Percentiles rank a stretch among this genome's conserved stretches.
These are phyloP conservation scores for Triops longicaudatus DNA, from an alignment of 1,140 invertebrate genomes.

Conservation along the genomic window DNA sequence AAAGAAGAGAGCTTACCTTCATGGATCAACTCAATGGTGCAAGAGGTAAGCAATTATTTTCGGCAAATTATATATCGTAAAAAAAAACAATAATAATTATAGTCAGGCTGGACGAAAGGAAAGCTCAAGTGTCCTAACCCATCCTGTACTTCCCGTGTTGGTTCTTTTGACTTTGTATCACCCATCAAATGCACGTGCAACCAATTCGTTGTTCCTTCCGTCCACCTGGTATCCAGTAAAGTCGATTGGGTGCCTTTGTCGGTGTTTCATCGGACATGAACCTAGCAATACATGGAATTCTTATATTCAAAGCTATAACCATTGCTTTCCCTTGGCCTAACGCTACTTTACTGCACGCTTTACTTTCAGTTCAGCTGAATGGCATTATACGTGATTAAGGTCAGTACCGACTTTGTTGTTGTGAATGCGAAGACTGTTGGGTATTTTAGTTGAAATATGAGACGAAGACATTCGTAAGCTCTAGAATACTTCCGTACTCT, in stretches of 20 bases:
- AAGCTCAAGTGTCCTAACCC: slow-evolving; percentile 49
- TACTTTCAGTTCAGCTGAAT: no score
- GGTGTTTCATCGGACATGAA: not conserved
- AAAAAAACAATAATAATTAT: not conserved
- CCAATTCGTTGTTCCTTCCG: slow-evolving; percentile 43
- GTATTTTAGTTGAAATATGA: no score
- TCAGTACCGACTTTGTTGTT: no score
- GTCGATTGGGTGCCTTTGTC: slow-evolving; percentile 19
- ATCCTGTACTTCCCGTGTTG: slow-evolving; percentile 46
- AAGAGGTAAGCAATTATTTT: slow-evolving; percentile 11
- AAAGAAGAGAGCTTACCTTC: slow-evolving; percentile 24
- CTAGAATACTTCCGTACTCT: no score
- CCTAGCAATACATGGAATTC: not conserved
- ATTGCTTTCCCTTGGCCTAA: not conserved
- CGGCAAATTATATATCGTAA: not conserved
- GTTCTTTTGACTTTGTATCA: slow-evolving; percentile 53
- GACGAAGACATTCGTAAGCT: no score
- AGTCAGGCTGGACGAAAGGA: slow-evolving; percentile 49
- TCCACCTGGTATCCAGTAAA: slow-evolving; percentile 21
- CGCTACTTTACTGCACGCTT: no score
- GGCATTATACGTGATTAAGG: no score
- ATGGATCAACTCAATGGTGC: slow-evolving; percentile 24
- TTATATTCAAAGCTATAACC: not conserved
- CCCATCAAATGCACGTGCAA: slow-evolving; percentile 50
- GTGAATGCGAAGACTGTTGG: no score